Evolutionary conservation across 2,797 vertebrate species (phyloP).

Genomic region (Leuciscus waleckii): DNA sequence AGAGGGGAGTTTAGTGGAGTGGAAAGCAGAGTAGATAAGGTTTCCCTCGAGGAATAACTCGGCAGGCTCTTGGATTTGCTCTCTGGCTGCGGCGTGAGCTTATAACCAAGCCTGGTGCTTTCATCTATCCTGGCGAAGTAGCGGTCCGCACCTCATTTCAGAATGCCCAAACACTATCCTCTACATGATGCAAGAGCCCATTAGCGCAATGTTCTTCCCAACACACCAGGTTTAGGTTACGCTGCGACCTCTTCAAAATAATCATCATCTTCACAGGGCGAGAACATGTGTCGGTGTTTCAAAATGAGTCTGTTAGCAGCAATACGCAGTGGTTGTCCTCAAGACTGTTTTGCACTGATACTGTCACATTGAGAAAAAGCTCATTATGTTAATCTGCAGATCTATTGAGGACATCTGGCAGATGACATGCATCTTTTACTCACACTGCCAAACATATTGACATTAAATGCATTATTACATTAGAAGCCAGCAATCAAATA

Average conservation of each 20-base stretch:
- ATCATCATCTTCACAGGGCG: not conserved
- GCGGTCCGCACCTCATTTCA: slow-evolving; percentile 23
- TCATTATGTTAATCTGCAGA: slow-evolving; percentile 49
- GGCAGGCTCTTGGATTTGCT: slow-evolving; percentile 56
- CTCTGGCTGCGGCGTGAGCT: slow-evolving; percentile 47
- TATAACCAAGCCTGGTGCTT: slow-evolving; percentile 51
- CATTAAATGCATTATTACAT: slow-evolving; percentile 57
- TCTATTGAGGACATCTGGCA: slow-evolving; percentile 53
- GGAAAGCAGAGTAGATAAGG: slow-evolving; percentile 60
- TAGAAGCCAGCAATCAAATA: slow-evolving; percentile 51
- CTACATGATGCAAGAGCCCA: slow-evolving; percentile 27
- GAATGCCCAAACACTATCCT: slow-evolving; percentile 3
- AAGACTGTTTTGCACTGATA: slow-evolving; percentile 39
- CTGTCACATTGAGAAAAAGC: slow-evolving; percentile 49
- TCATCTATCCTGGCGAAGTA: slow-evolving; percentile 37
- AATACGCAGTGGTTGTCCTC: slow-evolving; percentile 11
- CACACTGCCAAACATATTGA: slow-evolving; percentile 48
- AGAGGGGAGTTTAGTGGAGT: slow-evolving; percentile 48
- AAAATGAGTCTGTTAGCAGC: slow-evolving; percentile 8
- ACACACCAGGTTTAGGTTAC: not conserved
- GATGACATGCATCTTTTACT: slow-evolving; percentile 54
- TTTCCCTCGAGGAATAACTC: slow-evolving; percentile 65
- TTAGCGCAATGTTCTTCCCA: not conserved
- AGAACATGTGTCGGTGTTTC: not conserved
- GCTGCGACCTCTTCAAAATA: not conserved